Conservation (phyloP, 2,888 invertebrate genomes). For the Calliphora vomitoria region DNA sequence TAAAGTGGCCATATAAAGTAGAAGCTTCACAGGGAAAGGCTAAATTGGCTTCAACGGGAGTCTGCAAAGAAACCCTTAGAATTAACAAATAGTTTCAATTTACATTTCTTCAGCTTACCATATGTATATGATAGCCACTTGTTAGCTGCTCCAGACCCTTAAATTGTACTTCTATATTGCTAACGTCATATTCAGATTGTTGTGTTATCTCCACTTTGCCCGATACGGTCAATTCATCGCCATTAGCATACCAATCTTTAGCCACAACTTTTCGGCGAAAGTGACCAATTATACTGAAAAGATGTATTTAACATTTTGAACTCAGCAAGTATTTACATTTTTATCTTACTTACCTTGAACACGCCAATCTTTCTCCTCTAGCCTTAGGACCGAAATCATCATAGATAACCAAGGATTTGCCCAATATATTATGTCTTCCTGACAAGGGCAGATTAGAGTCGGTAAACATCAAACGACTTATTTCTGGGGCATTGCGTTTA, state of each 20-base stretch:
- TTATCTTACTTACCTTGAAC: conserved; percentile 88
- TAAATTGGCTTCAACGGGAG: conserved; percentile 92
- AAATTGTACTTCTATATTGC: conserved; percentile 91
- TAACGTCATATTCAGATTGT: conserved; percentile 93
- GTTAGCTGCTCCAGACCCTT: conserved; percentile 89
- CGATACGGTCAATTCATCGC: conserved; percentile 87
- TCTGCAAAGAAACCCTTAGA: conserved; percentile 85
- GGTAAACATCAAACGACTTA: conserved; percentile 91
- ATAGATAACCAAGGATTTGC: conserved; percentile 93
- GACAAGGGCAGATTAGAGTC: conserved; percentile 91
- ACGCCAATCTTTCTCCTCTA: conserved; percentile 94
- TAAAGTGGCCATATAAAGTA: conserved; percentile 93
- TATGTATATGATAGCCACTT: conserved; percentile 92
- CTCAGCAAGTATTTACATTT: not conserved
- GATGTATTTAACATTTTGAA: not conserved
- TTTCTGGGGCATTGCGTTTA: conserved; percentile 87
- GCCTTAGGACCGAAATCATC: conserved; percentile 95
- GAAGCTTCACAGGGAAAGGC: conserved; percentile 95
- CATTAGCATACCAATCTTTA: conserved; percentile 95
- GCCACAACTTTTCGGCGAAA: conserved; percentile 93
- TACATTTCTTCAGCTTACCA: conserved; percentile 86
- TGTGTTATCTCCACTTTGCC: conserved; percentile 93
- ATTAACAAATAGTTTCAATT: not conserved
- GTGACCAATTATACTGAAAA: conserved; percentile 89
- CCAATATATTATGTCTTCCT: conserved; percentile 89